Evolutionary conservation across 2,888 invertebrate genomes (phyloP), one percentile per base, ranked within the genome.

Genomic region (Eulithis prunata): DNA sequence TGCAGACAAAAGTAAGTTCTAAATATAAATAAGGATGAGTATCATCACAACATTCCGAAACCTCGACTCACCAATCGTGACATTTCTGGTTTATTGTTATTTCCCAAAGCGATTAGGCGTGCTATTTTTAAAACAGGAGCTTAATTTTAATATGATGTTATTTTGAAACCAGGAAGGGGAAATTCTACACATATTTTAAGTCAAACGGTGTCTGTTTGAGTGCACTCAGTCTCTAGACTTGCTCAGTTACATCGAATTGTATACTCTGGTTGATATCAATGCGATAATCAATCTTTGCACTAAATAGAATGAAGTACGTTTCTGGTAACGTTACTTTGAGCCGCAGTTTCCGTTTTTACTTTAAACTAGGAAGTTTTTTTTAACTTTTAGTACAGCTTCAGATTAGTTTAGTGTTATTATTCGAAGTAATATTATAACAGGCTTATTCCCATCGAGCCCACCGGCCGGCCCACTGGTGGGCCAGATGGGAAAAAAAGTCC

Each of bases 161-260:
- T 89, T 90, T 90, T 88, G 80, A 87, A 87, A 86, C 75, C 83
- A 85, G 88, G 88, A 89, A 87, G 88, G 88, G 88, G 88, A 85
- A 86, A 85, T 84, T 84, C 82, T 84, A 83, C 74, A 82, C 84
- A 85, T 86, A 87, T 85, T 87, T 85, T 82, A 82, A 83, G 82
- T 78, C 67, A 76, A 77, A 78, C 77, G 76, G 78, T 80, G 75
- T 77, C 77, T 75, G 74, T 73, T 75, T 68, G 73, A 70, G 69
- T 70, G 71, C 77, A 78, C 79, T 41, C 41, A 41, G 41, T 7
- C 41, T 78, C 77, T 68, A 73, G 53, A 43, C 52, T 58, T 53
- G 59, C 58, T 58, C 38, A 57, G 41, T 71, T 62, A 58, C 63
- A 66, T 54, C 54, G 41, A 54, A 45, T 14, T 43, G 55, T 59